A percentile compares a stretch with the other conserved stretches of the same genome.
These are phyloP conservation scores for Channa maculata DNA, from an alignment of 2,113 vertebrate species.

Conservation along the genomic window DNA sequence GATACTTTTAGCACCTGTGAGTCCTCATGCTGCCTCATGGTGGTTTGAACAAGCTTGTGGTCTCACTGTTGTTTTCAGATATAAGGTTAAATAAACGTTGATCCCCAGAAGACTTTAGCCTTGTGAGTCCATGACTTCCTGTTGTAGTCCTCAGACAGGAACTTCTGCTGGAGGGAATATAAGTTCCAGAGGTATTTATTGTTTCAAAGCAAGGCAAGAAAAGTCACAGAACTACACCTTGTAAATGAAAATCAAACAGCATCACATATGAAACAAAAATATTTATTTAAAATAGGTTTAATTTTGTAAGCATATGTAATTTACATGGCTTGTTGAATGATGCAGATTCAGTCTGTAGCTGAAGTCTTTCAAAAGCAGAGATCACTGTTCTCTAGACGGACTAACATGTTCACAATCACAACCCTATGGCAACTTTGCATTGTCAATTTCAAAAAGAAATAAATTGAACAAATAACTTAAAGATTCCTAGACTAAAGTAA, in stretches of 20 bases:
- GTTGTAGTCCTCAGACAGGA: background rate
- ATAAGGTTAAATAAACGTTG: background rate
- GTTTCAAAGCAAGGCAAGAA: too few relatives aligned
- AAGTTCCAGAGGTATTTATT: too few relatives aligned
- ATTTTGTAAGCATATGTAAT: background rate
- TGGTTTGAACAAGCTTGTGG: background rate
- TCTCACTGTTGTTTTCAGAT: background rate
- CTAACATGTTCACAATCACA: too few relatives aligned
- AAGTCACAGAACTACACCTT: background rate
- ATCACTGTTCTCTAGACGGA: constrained; percentile 11
- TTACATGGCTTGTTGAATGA: background rate
- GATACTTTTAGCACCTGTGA: background rate
- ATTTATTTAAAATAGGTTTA: too few relatives aligned
- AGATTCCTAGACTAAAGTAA: too few relatives aligned
- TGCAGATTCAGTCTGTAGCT: background rate
- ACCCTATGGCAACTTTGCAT: too few relatives aligned
- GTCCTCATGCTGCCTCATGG: background rate
- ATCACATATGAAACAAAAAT: too few relatives aligned
- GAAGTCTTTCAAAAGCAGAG: background rate
- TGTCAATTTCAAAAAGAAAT: too few relatives aligned
- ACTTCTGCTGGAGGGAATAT: background rate
- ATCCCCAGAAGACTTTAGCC: background rate
- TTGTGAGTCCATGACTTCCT: constrained; percentile 1
- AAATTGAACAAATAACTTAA: too few relatives aligned
- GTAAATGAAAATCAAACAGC: background rate